phyloP scores from a whole-genome alignment of 2,113 vertebrate genomes.

The Periophthalmus modestus region DNA sequence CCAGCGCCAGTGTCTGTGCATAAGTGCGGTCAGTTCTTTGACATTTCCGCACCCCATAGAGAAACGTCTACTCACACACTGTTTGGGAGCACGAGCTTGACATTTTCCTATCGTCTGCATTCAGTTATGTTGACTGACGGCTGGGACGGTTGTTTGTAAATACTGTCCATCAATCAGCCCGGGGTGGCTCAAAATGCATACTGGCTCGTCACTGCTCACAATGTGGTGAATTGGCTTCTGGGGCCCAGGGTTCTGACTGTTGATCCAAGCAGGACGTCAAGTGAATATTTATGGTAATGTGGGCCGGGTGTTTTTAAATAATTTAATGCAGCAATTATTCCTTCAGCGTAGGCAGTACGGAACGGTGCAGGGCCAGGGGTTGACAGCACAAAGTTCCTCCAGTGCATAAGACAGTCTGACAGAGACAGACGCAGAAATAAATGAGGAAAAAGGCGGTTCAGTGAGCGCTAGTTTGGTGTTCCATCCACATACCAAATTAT shows the following conservation, averaged over 20 bases:
- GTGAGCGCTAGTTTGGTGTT: too few relatives aligned
- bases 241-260: constrained; percentile 57
- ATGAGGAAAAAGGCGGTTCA: background rate
- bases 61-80: constrained; percentile 25
- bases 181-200: constrained; percentile 40
- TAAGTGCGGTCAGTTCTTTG: constrained; percentile 30
- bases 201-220: constrained; percentile 13
- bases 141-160: constrained; percentile 58
- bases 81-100: constrained; percentile 45
- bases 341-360: constrained; percentile 33
- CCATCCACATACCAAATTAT: background rate
- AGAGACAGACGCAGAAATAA: constrained; percentile 15
- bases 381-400: constrained; percentile 47
- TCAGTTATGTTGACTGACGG: constrained; percentile 57
- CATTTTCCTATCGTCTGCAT: constrained; percentile 66
- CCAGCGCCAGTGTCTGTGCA: constrained; percentile 2
- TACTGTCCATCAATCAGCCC: constrained; percentile 69
- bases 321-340: constrained; percentile 71
- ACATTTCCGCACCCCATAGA: constrained; percentile 38
- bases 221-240: constrained; percentile 50
- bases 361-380: constrained; percentile 53
- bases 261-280: constrained; percentile 66
- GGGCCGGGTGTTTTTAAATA: constrained; percentile 63
- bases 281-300: constrained; percentile 73
- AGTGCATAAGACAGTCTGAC: constrained; percentile 34